Evolutionary conservation across 1,140 invertebrate species (phyloP).

Genomic region (Hetaerina americana): DNA sequence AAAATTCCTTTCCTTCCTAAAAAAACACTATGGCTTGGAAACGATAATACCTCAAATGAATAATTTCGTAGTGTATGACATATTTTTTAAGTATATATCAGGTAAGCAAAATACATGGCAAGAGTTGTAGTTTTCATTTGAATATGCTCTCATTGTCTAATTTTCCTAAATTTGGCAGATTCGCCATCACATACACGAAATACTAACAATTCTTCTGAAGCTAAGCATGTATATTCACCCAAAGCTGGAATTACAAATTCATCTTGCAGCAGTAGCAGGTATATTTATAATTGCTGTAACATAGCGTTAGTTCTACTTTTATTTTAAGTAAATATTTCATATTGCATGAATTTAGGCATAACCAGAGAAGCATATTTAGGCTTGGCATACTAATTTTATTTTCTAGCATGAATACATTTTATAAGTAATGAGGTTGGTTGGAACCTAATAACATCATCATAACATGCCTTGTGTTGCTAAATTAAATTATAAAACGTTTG

Average conservation of each 20-base stretch:
- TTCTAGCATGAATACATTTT: no score
- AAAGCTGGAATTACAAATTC: neutral
- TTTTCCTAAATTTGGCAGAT: neutral
- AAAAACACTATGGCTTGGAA: slow-evolving; percentile 64
- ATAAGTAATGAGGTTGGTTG: no score
- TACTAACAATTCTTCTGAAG: neutral
- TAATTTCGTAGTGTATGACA: slow-evolving; percentile 76
- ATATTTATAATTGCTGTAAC: neutral
- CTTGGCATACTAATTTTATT: no score
- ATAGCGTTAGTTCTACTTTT: no score
- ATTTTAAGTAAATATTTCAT: no score
- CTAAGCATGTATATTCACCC: neutral
- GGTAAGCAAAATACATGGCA: neutral
- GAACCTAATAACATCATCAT: no score
- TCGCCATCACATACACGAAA: neutral
- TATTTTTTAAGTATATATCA: slow-evolving; percentile 47
- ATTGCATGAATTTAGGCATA: no score
- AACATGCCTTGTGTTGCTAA: no score
- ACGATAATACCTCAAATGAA: slow-evolving; percentile 67
- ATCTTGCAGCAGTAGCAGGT: neutral
- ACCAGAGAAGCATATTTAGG: no score
- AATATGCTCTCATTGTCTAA: neutral
- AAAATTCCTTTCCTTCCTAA: slow-evolving; percentile 72
- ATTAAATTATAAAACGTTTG: no score
- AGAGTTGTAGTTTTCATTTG: neutral